A percentile compares a stretch with the other conserved stretches of the same genome.
phyloP scores from a whole-genome alignment of 2,888 invertebrate species.

The Petrophora chlorosata region DNA sequence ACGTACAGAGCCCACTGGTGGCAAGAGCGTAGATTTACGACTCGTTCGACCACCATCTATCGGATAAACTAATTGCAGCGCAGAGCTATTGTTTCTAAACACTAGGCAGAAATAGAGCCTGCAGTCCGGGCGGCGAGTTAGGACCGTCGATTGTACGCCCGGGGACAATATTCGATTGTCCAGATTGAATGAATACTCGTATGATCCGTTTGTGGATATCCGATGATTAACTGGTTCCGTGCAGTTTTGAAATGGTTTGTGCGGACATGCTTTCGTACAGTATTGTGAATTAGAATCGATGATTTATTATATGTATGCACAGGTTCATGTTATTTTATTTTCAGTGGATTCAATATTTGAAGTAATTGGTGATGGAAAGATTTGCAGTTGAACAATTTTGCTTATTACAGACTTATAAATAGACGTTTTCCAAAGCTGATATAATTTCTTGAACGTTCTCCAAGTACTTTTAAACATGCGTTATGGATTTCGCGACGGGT shows the following conservation, averaged over 20 bases:
- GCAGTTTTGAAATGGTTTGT: slow-evolving; percentile 13
- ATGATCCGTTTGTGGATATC: slow-evolving; percentile 35
- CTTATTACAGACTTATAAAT: too few relatives aligned
- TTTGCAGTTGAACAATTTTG: too few relatives aligned
- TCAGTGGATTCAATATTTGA: too few relatives aligned
- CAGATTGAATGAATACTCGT: slow-evolving; percentile 46
- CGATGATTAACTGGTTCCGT: slow-evolving; percentile 41
- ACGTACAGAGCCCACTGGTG: slow-evolving; percentile 74
- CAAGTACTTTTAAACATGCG: slow-evolving; percentile 1
- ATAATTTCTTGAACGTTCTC: neutral
- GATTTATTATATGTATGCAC: too few relatives aligned
- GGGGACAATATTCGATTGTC: slow-evolving; percentile 66
- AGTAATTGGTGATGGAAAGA: too few relatives aligned
- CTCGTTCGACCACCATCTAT: slow-evolving; percentile 80
- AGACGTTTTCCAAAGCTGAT: neutral
- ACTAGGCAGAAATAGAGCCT: slow-evolving; percentile 69
- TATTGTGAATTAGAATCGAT: neutral
- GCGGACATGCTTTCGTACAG: neutral
- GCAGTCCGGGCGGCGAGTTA: slow-evolving; percentile 45
- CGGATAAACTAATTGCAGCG: slow-evolving; percentile 81
- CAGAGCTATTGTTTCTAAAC: slow-evolving; percentile 81
- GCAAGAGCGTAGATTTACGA: slow-evolving; percentile 80
- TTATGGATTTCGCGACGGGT: slow-evolving; percentile 23
- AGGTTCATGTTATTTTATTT: too few relatives aligned
- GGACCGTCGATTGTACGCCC: slow-evolving; percentile 54